Evolutionary conservation across 1,140 invertebrate genomes (phyloP).

Genomic region (Agraylea sexmaculata): DNA sequence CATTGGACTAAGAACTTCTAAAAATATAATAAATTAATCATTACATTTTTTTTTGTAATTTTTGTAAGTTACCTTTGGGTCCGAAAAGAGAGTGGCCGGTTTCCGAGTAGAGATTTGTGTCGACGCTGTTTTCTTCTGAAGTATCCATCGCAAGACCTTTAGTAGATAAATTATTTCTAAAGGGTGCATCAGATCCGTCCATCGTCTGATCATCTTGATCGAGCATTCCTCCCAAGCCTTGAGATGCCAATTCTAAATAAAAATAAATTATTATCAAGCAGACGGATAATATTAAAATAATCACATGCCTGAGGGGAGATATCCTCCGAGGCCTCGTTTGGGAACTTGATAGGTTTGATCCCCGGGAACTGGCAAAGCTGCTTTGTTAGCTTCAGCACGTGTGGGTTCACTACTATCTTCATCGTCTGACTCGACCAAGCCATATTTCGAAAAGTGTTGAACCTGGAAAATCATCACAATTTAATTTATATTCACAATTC

Average conservation of each 20-base stretch:
- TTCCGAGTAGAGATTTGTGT: constrained; percentile 25
- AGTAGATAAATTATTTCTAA: constrained; percentile 10
- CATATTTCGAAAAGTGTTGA: constrained; percentile 95
- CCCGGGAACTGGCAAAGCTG: background rate
- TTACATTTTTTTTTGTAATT: background rate
- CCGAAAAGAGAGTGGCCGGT: constrained; percentile 15
- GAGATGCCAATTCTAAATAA: no score
- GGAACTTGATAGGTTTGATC: constrained; percentile 1
- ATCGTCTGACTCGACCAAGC: constrained; percentile 80
- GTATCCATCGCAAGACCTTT: constrained; percentile 34
- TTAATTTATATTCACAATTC: background rate
- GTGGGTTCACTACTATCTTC: constrained; percentile 48
- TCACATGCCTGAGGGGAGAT: background rate
- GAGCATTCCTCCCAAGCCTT: constrained; percentile 3
- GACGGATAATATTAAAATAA: no score
- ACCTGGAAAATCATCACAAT: constrained; percentile 43
- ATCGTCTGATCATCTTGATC: constrained; percentile 12
- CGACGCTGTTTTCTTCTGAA: constrained; percentile 28
- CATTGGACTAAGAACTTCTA: constrained; percentile 27
- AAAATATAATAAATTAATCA: background rate
- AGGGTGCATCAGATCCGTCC: constrained; percentile 6
- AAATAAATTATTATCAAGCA: background rate
- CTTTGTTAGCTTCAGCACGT: background rate
- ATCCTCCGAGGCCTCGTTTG: constrained; percentile 10
- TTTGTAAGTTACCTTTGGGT: constrained; percentile 11